These are phyloP conservation scores for Perdix hodgsoniae DNA, from an alignment of 2,797 vertebrate species.

Conservation along the genomic window DNA sequence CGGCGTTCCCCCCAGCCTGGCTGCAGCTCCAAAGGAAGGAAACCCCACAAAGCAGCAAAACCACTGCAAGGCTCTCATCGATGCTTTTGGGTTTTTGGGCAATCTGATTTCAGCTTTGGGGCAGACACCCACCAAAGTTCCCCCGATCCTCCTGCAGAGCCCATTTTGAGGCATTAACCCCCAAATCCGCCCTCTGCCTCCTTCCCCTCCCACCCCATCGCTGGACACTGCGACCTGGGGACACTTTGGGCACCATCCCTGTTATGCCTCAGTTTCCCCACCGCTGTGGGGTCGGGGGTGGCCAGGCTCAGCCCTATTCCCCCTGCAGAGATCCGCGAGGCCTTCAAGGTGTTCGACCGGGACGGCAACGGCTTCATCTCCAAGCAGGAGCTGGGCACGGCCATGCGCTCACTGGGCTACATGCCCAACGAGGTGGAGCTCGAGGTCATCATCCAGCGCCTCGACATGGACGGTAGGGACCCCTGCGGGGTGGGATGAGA, in stretches of 20 bases:
- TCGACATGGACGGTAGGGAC: conserved; percentile 95
- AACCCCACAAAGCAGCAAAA: not conserved
- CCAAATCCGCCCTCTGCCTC: not conserved
- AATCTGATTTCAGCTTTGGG: not conserved
- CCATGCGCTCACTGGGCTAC: conserved; percentile 96
- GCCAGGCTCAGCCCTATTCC: not conserved
- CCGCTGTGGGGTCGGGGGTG: not conserved
- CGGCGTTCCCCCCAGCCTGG: not conserved
- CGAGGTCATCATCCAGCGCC: conserved; percentile 95
- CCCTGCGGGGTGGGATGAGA: rapidly evolving
- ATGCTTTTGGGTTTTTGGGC: not conserved
- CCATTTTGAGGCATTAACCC: not conserved
- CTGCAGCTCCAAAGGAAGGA: not conserved
- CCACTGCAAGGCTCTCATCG: not conserved
- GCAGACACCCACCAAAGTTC: not conserved
- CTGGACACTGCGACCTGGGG: not conserved
- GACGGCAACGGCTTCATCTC: conserved; percentile 98
- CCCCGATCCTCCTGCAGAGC: not conserved
- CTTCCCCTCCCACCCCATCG: not conserved
- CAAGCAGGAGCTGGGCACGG: conserved; percentile 96
- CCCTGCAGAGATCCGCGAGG: conserved; percentile 92
- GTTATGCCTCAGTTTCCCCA: not conserved
- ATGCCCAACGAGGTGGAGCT: conserved; percentile 98
- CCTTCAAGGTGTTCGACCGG: conserved; percentile 95
- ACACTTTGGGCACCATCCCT: not conserved